These are phyloP conservation scores for Oryzias dopingdopingensis DNA, from an alignment of 2,797 vertebrate genomes.

Conservation along the genomic window DNA sequence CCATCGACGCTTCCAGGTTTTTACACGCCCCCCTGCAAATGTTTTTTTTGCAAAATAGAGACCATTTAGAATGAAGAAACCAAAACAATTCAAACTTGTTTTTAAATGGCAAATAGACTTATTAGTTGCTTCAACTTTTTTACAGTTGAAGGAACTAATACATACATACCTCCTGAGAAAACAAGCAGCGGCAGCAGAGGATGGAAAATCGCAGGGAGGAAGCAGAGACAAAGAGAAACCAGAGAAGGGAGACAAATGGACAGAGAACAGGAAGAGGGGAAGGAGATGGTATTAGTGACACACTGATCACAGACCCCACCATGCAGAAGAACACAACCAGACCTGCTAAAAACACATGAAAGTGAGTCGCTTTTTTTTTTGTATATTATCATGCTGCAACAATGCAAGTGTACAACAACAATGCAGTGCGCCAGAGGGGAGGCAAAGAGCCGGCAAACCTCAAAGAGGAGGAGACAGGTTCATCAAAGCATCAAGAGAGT, in stretches of 20 bases:
- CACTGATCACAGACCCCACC: constrained; percentile 66
- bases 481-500: constrained; percentile 41
- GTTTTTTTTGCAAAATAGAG: too few species aligned
- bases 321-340: constrained; percentile 70
- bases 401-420: constrained; percentile 22
- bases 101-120: background rate
- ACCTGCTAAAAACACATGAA: constrained; percentile 36
- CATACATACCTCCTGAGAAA: constrained; percentile 85
- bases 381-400: constrained; percentile 43
- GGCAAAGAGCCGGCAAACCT: constrained; percentile 43
- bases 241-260: constrained; percentile 53
- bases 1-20: constrained; percentile 98
- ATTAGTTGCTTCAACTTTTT: constrained; percentile 9
- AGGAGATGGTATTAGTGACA: constrained; percentile 72
- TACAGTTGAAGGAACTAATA: constrained; percentile 24
- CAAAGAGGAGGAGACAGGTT: constrained; percentile 34
- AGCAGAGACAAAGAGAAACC: constrained; percentile 63
- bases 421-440: constrained; percentile 26
- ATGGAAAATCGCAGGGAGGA: constrained; percentile 73
- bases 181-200: constrained; percentile 75
- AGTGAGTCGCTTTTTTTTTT: constrained; percentile 20
- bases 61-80: background rate
- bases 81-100: constrained; percentile 11
- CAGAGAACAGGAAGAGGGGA: constrained; percentile 40
- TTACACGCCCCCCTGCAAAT: constrained; percentile 90